These are phyloP conservation scores for Ceratina japonica DNA, from an alignment of 1,140 invertebrate genomes.

Conservation along the genomic window DNA sequence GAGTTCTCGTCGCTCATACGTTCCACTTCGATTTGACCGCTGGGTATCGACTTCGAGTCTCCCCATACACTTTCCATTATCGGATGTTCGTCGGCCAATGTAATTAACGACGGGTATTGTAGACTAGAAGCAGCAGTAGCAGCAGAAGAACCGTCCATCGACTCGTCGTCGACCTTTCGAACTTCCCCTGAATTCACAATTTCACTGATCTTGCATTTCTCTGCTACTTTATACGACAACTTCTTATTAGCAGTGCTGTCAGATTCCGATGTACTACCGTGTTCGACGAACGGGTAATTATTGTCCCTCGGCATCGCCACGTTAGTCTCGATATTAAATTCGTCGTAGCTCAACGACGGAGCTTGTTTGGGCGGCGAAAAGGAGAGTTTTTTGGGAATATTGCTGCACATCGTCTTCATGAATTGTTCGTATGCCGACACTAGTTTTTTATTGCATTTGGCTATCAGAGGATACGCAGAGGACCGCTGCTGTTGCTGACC, in stretches of 20 bases:
- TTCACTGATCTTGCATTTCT: conserved; percentile 30
- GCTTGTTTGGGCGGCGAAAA: no score
- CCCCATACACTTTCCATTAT: conserved; percentile 42
- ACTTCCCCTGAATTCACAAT: no score
- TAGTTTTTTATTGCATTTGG: conserved; percentile 69
- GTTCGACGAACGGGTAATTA: conserved; percentile 32
- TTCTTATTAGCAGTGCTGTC: no score
- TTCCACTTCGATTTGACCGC: conserved; percentile 71
- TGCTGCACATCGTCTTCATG: conserved; percentile 75
- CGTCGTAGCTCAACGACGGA: conserved; percentile 67
- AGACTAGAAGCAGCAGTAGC: no score
- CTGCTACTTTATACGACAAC: conserved; percentile 23
- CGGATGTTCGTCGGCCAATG: background rate
- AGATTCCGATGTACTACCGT: no score
- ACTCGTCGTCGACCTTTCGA: no score
- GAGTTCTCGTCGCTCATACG: conserved; percentile 65
- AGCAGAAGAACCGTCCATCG: no score
- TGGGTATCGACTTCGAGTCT: conserved; percentile 65
- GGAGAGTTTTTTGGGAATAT: conserved; percentile 43
- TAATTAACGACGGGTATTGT: no score
- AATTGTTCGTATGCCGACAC: conserved; percentile 78
- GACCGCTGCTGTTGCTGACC: no score
- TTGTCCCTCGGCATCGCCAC: conserved; percentile 56
- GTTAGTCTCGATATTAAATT: conserved; percentile 71
- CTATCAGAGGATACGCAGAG: conserved; percentile 35